Evolutionary conservation across 2,797 vertebrate genomes (phyloP).

Genomic region (Coccyzus lansbergi): DNA sequence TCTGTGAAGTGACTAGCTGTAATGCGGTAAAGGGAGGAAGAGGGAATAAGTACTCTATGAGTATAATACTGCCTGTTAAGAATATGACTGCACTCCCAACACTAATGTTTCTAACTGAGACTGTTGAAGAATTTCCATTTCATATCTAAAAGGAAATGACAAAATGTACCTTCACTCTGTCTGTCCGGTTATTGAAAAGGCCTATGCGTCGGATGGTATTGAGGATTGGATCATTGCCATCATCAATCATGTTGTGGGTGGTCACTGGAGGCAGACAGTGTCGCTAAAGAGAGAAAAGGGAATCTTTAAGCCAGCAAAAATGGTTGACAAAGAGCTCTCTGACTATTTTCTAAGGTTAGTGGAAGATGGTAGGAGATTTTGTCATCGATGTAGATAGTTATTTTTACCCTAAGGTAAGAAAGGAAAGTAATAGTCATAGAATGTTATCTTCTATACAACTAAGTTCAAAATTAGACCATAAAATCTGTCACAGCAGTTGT

Average conservation of each 20-base stretch:
- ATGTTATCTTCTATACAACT: background rate
- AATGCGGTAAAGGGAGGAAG: background rate
- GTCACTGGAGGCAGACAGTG: slow-evolving; percentile 94
- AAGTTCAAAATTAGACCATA: background rate
- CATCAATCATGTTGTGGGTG: slow-evolving; percentile 96
- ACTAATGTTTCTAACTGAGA: background rate
- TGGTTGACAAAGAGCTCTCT: background rate
- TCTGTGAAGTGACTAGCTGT: background rate
- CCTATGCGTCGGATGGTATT: slow-evolving; percentile 89
- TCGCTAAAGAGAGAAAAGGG: slow-evolving; percentile 79
- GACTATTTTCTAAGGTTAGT: background rate
- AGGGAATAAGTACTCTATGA: background rate
- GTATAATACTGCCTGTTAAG: background rate
- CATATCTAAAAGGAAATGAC: background rate
- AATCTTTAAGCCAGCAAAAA: background rate
- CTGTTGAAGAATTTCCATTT: background rate
- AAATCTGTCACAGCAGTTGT: background rate
- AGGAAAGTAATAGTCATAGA: background rate
- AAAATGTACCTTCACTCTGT: slow-evolving; percentile 89
- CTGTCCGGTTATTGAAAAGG: slow-evolving; percentile 90
- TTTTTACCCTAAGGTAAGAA: background rate
- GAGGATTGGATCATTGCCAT: slow-evolving; percentile 90
- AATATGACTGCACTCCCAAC: background rate
- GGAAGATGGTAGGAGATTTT: background rate
- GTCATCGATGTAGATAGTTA: background rate